Base-by-base conservation (phyloP, 2,888 invertebrate species). In the Saturnia pavonia region DNA sequence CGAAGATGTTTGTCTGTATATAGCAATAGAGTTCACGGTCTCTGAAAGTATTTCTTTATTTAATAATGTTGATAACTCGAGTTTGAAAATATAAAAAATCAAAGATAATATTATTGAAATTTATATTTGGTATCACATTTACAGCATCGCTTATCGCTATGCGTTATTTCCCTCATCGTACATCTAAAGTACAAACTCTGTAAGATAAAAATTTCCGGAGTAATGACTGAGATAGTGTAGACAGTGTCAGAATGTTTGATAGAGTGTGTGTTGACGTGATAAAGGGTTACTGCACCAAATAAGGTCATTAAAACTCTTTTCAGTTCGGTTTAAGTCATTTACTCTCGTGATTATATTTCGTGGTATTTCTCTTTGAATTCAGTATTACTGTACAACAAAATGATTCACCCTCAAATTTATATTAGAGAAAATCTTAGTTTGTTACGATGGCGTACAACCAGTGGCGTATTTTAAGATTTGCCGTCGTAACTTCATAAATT, bases 201-300 rank as follows among this genome's bases (percentile, higher is more conserved):
- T 65, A 40, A 40, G 65, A 65, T 65, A 65, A 65, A 65, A n/a
- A 65, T 34, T 40, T 65, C 65, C 34, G 65, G 34, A 65, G 65
- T 65, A 60, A 60, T 60, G 57, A 27, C 40, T n/a, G 65, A 19
- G 65, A 65, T 65, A 65, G 34, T 40, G 65, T n/a, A 65, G 65
- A 65, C 40, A 65, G 65, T 65, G 65, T 40, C 65, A 65, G 40
- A 40, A 19, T 40, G n/a, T 19, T 65, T 65, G 65, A 65, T 60
- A 60, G 57, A 60, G 27, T 60, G 27, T 4, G 12, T 27, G 57
- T 60, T 60, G 14, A 14, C 14, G 2, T 60, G 25, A 60, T 65
- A 65, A 40, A 65, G 65, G 40, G 40, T 65, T 16, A 65, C 65
- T 65, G 65, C 40, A 65, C 65, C 8, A 25, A 60, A 60, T 60